Base-by-base conservation (phyloP, 1,140 invertebrate species). In the Aphelinus atriplicis region DNA sequence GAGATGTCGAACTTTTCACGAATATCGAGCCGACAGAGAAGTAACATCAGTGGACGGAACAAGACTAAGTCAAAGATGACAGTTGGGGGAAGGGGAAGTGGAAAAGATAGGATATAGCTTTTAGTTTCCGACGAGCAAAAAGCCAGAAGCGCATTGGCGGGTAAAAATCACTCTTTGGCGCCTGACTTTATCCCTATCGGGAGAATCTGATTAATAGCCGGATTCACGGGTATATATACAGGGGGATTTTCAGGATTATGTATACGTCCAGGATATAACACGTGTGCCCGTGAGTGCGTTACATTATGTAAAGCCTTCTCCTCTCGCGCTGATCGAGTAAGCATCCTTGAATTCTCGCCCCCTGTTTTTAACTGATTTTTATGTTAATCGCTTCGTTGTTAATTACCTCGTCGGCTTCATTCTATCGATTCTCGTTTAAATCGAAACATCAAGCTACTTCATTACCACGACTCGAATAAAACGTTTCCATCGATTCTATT, bases 151-250 rank as follows among this genome's bases (percentile, higher is more conserved):
- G 53, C 67, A 62, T 45, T 10, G 58, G 5, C 47, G 61, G 75
- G 73, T 84, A 82, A 83, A 86, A 86, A 84, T 86, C 83, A 86
- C 83, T 85, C 57, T 66, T 80, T 84, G 81, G 82, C 84, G 79
- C 78, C 77, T 64, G 69, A 78, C 78, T 79, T 79, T 79, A 81
- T 82, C 79, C 79, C 81, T 84, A 84, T 83, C 83, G 80, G 80
- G 73, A 55, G 81, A 79, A 85, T 84, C 84, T 86, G 84, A 86
- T 86, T 85, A 86, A 85, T 86, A 82, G 83, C 80, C 78, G 81
- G 82, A 84, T 84, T 84, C 80, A 71, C 77, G 71, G 76, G 80
- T 58, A 42, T 66, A 67, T n/a, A 61, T 47, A 58, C 57, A 76
- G 72, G 76, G 78, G 71, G 71, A 78, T 78, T 77, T 75, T 55